Evolutionary conservation across 2,113 vertebrate genomes (phyloP).

Genomic region (Agelaius tricolor): DNA sequence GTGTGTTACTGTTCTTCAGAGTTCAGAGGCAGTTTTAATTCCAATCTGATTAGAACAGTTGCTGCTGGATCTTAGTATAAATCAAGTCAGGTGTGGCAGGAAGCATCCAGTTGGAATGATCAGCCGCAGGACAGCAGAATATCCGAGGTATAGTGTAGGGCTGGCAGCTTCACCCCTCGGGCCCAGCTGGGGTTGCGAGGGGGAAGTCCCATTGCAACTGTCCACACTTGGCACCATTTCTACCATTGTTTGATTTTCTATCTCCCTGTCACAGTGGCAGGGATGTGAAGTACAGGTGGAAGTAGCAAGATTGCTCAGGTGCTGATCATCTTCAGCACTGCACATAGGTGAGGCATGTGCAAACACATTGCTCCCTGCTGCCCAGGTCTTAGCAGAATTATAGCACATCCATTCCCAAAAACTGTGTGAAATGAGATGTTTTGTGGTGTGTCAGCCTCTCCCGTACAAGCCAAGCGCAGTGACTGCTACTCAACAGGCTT

Average conservation of each 20-base stretch:
- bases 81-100: not conserved
- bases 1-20: not conserved
- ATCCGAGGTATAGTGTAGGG: accelerated
- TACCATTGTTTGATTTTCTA: accelerated
- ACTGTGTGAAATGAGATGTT: not conserved
- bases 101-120: not conserved
- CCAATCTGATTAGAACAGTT: not conserved
- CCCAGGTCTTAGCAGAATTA: not conserved
- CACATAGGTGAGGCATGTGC: accelerated
- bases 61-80: not conserved
- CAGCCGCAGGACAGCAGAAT: not conserved
- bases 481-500: not conserved
- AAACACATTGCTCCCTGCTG: accelerated
- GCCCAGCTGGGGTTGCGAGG: accelerated
- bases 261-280: not conserved
- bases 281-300: not conserved
- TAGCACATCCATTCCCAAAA: not conserved
- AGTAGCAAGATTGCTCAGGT: not conserved
- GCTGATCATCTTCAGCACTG: not conserved
- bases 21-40: not conserved
- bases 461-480: accelerated
- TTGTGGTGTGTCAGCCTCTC: no score
- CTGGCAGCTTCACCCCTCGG: accelerated
- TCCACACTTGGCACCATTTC: no score
- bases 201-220: accelerated